Evolutionary conservation across 2,113 vertebrate species (phyloP).

Genomic region (Panurus biarmicus): DNA sequence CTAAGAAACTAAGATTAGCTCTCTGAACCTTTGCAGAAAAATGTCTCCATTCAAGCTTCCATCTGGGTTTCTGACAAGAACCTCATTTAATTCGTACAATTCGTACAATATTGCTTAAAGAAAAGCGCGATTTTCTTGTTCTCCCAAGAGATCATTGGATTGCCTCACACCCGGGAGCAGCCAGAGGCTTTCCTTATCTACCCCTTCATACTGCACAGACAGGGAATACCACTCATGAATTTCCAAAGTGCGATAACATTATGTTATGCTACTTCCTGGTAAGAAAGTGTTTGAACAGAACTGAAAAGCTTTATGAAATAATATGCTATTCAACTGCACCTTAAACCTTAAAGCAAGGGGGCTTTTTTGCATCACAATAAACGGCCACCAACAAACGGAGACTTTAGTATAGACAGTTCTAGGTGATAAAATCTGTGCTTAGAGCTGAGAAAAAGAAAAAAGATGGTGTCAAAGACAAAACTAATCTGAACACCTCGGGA

Average conservation of each 20-base stretch:
- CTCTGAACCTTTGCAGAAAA: background rate
- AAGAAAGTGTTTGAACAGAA: background rate
- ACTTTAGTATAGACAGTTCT: accelerated
- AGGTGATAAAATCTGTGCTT: accelerated
- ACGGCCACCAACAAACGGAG: accelerated
- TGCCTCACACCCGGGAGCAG: background rate
- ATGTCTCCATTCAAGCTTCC: background rate
- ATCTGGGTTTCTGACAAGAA: background rate
- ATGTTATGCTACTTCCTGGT: background rate
- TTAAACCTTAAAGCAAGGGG: background rate
- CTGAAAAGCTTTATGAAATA: background rate
- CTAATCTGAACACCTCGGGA: accelerated
- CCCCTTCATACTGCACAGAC: accelerated
- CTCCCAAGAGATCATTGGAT: accelerated
- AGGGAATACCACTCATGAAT: accelerated
- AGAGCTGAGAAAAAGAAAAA: background rate
- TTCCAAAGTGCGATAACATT: accelerated
- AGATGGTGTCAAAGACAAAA: accelerated
- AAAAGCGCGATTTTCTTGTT: background rate
- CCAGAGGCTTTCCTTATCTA: background rate
- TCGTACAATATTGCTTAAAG: too few relatives aligned
- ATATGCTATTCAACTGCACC: accelerated
- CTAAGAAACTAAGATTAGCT: background rate
- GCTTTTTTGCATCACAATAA: background rate
- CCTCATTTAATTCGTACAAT: too few relatives aligned